Percentiles rank a stretch among this genome's conserved stretches.
Conservation (phyloP, 2,113 vertebrate genomes). For the Sceloporus tristichus region DNA sequence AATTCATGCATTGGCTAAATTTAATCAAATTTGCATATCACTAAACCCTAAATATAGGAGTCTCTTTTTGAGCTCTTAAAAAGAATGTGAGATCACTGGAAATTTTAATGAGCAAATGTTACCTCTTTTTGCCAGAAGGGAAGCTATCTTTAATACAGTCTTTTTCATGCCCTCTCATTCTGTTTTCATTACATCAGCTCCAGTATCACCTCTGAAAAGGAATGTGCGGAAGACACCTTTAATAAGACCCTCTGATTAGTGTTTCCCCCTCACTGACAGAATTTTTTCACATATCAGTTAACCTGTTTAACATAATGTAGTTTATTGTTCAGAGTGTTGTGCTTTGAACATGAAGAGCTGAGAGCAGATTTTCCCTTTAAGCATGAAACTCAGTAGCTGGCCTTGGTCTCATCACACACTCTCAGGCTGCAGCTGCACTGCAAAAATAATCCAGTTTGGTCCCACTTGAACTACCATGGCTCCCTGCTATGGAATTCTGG, state of each 20-base stretch:
- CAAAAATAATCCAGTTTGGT: too few relatives aligned
- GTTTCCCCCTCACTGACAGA: neutral
- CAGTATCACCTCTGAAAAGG: neutral
- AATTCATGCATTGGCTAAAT: neutral
- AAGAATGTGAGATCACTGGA: conserved; percentile 9
- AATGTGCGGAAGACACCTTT: neutral
- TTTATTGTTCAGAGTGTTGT: neutral
- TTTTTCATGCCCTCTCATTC: conserved; percentile 5
- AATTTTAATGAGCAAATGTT: conserved; percentile 28
- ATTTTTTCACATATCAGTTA: neutral
- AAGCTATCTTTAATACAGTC: neutral
- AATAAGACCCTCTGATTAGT: neutral
- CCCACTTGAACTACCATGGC: too few relatives aligned
- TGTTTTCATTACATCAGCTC: neutral
- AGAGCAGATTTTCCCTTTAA: neutral
- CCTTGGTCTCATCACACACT: neutral
- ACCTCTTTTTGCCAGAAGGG: neutral
- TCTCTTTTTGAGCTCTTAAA: neutral
- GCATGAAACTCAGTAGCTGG: neutral
- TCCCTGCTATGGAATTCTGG: too few relatives aligned
- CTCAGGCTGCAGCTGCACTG: too few relatives aligned
- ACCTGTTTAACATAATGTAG: neutral
- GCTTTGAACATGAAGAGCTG: neutral
- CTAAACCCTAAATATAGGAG: neutral
- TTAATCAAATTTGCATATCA: conserved; percentile 18